Base-by-base conservation (phyloP, 2,797 vertebrate genomes). In the Tiaroga cobitis region DNA sequence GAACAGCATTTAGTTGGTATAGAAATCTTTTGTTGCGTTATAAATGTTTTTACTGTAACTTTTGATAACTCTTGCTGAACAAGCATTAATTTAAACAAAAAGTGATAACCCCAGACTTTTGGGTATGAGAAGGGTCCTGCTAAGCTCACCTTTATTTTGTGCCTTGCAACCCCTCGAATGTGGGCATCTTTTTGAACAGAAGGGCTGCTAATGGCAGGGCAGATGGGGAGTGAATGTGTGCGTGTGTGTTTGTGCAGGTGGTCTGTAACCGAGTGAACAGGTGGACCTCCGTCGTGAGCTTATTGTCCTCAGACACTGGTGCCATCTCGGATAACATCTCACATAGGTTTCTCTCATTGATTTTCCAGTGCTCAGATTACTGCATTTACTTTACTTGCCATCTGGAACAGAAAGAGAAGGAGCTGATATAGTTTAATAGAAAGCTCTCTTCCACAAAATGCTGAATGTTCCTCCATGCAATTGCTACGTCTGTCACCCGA, bases 201-300 rank as follows among this genome's bases (percentile, higher is more conserved):
- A 41, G 34, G 61, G 61, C 73, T 43, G 51, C 26, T 79, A 26
- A 43, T 21, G 41, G 56, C 81, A 81, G 79, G 43, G 56, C 81
- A 81, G 84, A 83, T 86, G 86, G 81, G 73, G 43, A 75, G 70
- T 80, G 67, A 61, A 61, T 82, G 65, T 79, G 73, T 56, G 74
- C 69, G 83, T 85, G 73, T 56, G 74, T 76, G 83, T 85, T 65
- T 86, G 37, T 81, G 56, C 73, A 76, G 75, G 75, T 77, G 74
- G 63, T 86, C 46, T 76, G 13, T 79, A 24, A 67, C 9, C 19
- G 43, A 49, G 43, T 54, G 26, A 46, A 79, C 81, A 83, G 85
- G 67, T 83, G 85, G 81, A 43, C 15, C 49, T 56, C 63, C 49
- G 15, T 43, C 32, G 59, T 41, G 21, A 63, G 8, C 41, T 32